These are phyloP conservation scores for Ceryle rudis DNA, from an alignment of 2,797 vertebrate genomes.

Conservation along the genomic window DNA sequence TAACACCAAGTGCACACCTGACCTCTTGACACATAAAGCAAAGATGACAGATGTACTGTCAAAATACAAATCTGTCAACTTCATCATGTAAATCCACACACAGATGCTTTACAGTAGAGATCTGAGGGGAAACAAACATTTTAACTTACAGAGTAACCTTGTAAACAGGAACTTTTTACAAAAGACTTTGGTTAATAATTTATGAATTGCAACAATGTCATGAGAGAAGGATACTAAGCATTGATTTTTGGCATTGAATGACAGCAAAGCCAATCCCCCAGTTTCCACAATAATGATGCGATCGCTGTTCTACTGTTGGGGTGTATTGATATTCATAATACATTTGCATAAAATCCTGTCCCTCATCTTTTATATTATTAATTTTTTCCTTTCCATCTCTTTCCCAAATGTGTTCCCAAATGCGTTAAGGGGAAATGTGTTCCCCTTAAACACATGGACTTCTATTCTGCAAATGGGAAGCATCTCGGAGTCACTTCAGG, in stretches of 20 bases:
- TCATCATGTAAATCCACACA: conserved; percentile 65
- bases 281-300: conserved; percentile 49
- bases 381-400: conserved; percentile 29
- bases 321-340: conserved; percentile 47
- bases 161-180: conserved; percentile 89
- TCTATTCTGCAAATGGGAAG: conserved; percentile 34
- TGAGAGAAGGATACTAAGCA: conserved; percentile 80
- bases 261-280: conserved; percentile 61
- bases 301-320: conserved; percentile 5
- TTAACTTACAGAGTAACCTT: conserved; percentile 87
- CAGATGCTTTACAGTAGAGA: conserved; percentile 51
- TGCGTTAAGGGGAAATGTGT: not conserved
- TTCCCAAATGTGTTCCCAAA: conserved; percentile 10
- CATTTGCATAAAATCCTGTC: conserved; percentile 37
- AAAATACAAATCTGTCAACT: conserved; percentile 73
- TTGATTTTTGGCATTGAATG: conserved; percentile 81
- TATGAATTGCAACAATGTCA: conserved; percentile 84
- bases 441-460: conserved; percentile 25
- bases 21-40: conserved; percentile 58
- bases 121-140: conserved; percentile 83
- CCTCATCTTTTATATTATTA: conserved; percentile 67
- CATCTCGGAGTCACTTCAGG: conserved; percentile 51
- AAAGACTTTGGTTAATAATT: conserved; percentile 89
- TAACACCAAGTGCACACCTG: conserved; percentile 46
- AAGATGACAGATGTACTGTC: conserved; percentile 80